Evolutionary conservation across 2,113 vertebrate genomes (phyloP), one percentile per base, ranked within the genome.

Genomic region (Ia io): DNA sequence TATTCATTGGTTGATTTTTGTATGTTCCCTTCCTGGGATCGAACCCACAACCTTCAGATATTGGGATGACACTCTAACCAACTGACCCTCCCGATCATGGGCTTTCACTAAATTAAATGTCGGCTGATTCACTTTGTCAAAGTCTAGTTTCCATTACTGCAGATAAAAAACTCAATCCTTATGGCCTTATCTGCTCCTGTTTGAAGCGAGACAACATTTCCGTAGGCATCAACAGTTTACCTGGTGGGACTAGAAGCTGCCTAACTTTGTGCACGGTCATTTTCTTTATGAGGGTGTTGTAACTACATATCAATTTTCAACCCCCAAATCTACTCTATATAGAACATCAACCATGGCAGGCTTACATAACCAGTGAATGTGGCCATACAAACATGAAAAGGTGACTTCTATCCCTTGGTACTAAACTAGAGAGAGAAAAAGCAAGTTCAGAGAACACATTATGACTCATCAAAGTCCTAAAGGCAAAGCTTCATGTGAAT

Each of bases 391-490:
- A 71, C 61, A 96, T 65, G 91, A 94, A 93, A 80, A 47, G 28
- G 47, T 1, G 9, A 59, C 37, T 96, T 88, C 76, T 51, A 90
- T 61, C 16, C 28, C 56, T 93, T 71, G 32, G 8, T 47, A 90
- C 2, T 77, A 94, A 42, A 25, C 70, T 95, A 95, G 76, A 97
- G 91, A 79, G 35, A 91, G 88, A 95, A 95, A 90, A 92, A 78
- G 73, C 51, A 71, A 86, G 82, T 95, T 97, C 86, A 94, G 91
- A 95, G 76, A 97, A 90, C 89, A 90, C 95, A 94, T 80, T 63
- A 93, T 87, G 93, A 65, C 90, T 94, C 59, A 96, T 61, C 82
- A 92, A 91, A 98, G 96, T 32, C 91, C 30, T 94, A 7, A 90
- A 74, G 18, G 90, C 94, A 95, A 86, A 88, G n/a, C 78, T 89